Evolutionary conservation across 2,797 vertebrate species (phyloP).

Genomic region (Silurus lanzhouensis): DNA sequence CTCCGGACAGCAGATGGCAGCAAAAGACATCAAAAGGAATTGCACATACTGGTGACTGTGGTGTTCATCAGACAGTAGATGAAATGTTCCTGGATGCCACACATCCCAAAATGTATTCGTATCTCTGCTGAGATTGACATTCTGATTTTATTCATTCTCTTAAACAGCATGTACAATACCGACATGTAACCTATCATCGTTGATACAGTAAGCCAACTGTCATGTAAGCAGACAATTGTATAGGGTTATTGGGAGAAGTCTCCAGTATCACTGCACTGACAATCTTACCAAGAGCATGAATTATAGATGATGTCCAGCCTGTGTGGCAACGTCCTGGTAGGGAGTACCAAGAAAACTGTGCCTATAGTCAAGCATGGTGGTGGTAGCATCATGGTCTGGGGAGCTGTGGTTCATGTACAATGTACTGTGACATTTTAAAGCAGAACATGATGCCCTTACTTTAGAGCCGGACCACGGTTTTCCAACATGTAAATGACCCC

Average conservation of each 20-base stretch:
- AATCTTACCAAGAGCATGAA: too few relatives aligned
- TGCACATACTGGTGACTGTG: too few relatives aligned
- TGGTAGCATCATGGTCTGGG: too few relatives aligned
- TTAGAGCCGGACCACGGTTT: too few relatives aligned
- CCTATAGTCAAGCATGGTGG: too few relatives aligned
- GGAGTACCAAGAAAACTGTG: too few relatives aligned
- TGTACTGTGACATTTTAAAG: too few relatives aligned
- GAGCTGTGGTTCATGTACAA: too few relatives aligned
- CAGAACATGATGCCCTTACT: too few relatives aligned
- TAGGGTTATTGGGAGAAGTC: background rate
- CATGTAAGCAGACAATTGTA: background rate
- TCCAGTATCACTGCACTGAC: background rate
- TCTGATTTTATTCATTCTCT: background rate
- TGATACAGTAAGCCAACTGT: background rate
- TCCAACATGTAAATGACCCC: too few relatives aligned
- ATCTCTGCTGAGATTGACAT: background rate
- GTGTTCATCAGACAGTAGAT: background rate
- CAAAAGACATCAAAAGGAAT: background rate
- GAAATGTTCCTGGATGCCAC: background rate
- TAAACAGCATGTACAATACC: background rate
- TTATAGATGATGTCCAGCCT: too few relatives aligned
- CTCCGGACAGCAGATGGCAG: conserved; percentile 21
- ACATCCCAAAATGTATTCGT: background rate
- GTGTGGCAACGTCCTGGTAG: too few relatives aligned
- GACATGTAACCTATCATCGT: background rate